Conservation (phyloP, 2,888 invertebrate species). For the Clunio marinus region DNA sequence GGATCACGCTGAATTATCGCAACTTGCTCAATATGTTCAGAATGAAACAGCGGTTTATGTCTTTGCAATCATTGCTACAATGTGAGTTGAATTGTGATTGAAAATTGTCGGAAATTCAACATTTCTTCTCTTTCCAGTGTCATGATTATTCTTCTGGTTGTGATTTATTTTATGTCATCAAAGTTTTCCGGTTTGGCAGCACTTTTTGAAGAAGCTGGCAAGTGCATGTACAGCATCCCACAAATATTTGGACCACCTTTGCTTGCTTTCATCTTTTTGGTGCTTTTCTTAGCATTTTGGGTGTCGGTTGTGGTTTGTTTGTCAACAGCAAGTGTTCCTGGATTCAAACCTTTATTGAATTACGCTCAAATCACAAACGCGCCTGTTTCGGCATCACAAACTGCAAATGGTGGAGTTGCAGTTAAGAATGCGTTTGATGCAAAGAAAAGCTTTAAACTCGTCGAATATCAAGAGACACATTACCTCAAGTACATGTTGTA, state of each 20-base stretch:
- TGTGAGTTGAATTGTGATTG: constrained; percentile 65
- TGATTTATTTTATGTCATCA: constrained; percentile 72
- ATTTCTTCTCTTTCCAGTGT: constrained; percentile 48
- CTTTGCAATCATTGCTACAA: constrained; percentile 79
- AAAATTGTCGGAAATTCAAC: constrained; percentile 29
- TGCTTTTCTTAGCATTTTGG: constrained; percentile 82
- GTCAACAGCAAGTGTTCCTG: constrained; percentile 76
- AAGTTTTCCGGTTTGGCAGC: constrained; percentile 77
- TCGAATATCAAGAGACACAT: constrained; percentile 70
- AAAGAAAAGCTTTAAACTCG: constrained; percentile 55
- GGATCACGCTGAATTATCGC: constrained; percentile 44
- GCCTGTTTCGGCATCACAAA: background rate
- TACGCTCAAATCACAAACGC: background rate
- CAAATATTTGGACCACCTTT: constrained; percentile 79
- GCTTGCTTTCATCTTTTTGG: constrained; percentile 73
- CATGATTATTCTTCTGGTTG: constrained; percentile 63
- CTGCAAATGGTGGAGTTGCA: background rate
- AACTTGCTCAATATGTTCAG: constrained; percentile 72
- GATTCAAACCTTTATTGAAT: constrained; percentile 52
- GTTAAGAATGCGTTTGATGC: background rate
- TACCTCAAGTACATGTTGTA: constrained; percentile 93
- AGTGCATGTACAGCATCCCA: constrained; percentile 79
- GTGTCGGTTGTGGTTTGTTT: constrained; percentile 71
- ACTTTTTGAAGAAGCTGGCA: constrained; percentile 84
- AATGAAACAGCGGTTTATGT: constrained; percentile 83